A percentile compares a stretch with the other conserved stretches of the same genome.
phyloP scores from a whole-genome alignment of 2,113 vertebrate genomes.

The Chiloscyllium plagiosum region DNA sequence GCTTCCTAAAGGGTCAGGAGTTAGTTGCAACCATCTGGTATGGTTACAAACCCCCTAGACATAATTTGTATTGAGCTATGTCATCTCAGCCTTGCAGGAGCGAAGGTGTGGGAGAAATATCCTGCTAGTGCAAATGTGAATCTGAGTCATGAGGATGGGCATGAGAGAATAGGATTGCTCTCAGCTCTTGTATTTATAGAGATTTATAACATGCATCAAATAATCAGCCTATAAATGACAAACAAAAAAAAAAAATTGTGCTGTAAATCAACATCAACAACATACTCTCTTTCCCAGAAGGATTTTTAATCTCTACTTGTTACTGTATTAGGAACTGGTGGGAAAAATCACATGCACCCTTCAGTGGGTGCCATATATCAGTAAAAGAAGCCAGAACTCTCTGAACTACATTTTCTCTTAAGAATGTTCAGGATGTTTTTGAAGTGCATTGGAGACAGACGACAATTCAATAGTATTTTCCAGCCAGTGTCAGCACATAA shows the following conservation, averaged over 20 bases:
- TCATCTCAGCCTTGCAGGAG: neutral
- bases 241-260: neutral
- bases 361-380: neutral
- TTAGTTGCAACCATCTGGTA: neutral
- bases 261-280: neutral
- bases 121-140: neutral
- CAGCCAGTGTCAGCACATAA: neutral
- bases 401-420: neutral
- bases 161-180: neutral
- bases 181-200: neutral
- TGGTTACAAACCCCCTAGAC: neutral
- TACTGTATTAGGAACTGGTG: neutral
- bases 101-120: neutral
- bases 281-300: neutral
- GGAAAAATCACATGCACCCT: neutral
- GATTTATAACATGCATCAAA: neutral
- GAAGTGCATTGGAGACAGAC: neutral
- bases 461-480: neutral
- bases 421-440: neutral
- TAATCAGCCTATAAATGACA: neutral
- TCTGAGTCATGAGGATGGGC: neutral
- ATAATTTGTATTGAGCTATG: neutral
- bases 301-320: neutral
- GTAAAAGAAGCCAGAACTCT: neutral
- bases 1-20: neutral